Evolutionary conservation across 2,888 invertebrate genomes (phyloP).

Genomic region (Platycheirus rosarum): DNA sequence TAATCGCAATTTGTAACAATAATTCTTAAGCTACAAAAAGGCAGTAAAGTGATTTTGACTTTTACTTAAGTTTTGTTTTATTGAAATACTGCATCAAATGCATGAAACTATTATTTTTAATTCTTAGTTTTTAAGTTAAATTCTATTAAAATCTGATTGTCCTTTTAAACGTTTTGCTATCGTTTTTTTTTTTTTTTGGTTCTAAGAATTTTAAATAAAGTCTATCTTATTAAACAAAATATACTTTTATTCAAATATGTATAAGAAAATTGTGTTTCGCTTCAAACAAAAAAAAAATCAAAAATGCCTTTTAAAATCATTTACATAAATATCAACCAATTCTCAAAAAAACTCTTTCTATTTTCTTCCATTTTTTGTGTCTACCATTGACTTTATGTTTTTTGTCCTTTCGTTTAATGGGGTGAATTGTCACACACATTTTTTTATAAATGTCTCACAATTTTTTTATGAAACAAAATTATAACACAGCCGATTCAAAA

Average conservation of each 20-base stretch:
- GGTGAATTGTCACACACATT: conserved; percentile 56
- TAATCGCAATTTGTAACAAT: no score
- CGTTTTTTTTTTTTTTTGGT: conserved; percentile 17
- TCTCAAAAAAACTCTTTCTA: conserved; percentile 27
- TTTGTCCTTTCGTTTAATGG: conserved; percentile 31
- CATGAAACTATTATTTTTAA: conserved; percentile 23
- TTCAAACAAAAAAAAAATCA: conserved; percentile 32
- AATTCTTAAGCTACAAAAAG: neutral
- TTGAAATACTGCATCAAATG: conserved; percentile 44
- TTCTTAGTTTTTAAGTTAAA: conserved; percentile 39
- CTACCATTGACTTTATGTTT: neutral
- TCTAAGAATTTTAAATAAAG: conserved; percentile 21
- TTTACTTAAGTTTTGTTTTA: conserved; percentile 14
- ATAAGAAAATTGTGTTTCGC: conserved; percentile 48
- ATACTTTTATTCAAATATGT: no score
- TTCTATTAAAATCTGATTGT: conserved; percentile 16
- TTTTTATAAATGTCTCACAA: conserved; percentile 58
- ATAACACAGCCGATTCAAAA: conserved; percentile 91
- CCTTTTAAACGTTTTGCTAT: conserved; percentile 18
- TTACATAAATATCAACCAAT: no score
- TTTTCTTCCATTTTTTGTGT: conserved; percentile 27
- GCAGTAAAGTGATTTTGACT: neutral
- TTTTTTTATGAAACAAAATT: conserved; percentile 25
- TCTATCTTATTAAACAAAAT: conserved; percentile 14
- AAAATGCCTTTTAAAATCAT: conserved; percentile 13